Conservation (phyloP, 2,113 vertebrate species). For the Colistium nudipinnis region DNA sequence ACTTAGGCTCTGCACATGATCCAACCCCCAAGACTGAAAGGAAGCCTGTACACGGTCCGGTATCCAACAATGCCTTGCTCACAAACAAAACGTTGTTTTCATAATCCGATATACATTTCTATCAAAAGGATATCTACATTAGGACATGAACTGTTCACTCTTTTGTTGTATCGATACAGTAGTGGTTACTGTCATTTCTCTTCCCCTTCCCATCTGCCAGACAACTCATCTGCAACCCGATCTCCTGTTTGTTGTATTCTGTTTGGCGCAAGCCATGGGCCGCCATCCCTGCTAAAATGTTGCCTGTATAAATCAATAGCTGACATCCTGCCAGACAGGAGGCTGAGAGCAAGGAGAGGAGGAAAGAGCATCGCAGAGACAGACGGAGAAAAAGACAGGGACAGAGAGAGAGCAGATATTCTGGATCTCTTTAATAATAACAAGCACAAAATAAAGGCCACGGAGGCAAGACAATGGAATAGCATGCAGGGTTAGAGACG, state of each 20-base stretch:
- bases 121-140: background rate
- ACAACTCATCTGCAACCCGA: conserved; percentile 67
- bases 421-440: conserved; percentile 29
- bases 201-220: conserved; percentile 49
- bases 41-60: background rate
- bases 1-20: conserved; percentile 15
- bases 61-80: background rate
- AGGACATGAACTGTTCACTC: background rate
- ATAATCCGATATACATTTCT: background rate
- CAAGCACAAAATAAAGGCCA: conserved; percentile 19
- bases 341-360: conserved; percentile 24
- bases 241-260: conserved; percentile 79
- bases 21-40: background rate
- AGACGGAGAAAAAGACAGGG: conserved; percentile 6
- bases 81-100: background rate
- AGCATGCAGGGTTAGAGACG: background rate
- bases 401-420: conserved; percentile 13
- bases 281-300: conserved; percentile 76
- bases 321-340: conserved; percentile 79
- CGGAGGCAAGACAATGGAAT: conserved; percentile 18
- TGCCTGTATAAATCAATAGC: conserved; percentile 78
- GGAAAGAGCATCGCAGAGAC: conserved; percentile 17
- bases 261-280: conserved; percentile 70
- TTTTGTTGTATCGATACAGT: conserved; percentile 10
- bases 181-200: conserved; percentile 45